Base-by-base conservation (phyloP, 2,113 vertebrate species). In the Poecilia latipinna region DNA sequence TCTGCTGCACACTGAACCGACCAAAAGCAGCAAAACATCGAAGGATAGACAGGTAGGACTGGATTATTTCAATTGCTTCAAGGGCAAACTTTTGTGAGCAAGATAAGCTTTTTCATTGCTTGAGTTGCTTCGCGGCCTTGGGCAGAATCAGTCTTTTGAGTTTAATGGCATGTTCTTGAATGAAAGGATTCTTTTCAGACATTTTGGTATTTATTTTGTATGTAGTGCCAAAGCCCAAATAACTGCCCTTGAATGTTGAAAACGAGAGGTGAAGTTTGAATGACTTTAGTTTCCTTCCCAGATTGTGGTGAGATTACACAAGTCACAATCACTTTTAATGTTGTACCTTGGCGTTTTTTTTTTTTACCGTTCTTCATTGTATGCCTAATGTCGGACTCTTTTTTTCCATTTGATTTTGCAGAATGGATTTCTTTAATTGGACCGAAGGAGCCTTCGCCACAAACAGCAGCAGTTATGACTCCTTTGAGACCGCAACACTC, bases 341-440 rank as follows among this genome's bases (percentile, higher is more conserved):
- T 12, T 32, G 61, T 17, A 15, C 15, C 31, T 32, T 72, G 61
- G 29, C 32, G 8, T 54, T 77, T 63, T 68, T 66, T 54, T 77
- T 63, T 68, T 66, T 11, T 26, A 26, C 42, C 12, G 19, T 26
- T 67, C 3, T 35, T 48, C 17, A 19, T 35, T 57, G 69, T 62
- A 13, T 83, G 33, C 82, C 54, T 86, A 68, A 88, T 61, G 28
- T 6, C 22, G 64, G 63, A n/a, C 28, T 62, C 12, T 72, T 64
- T 37, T 33, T 75, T 54, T 80, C 19, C 24, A 2, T 72, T 82
- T 31, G 74, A 12, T 60, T 44, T 73, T 84, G 54, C 88, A 96
- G 94, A 86, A 99, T 99, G 98, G 96, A 96, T 95, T 94, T 96
- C 83, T 89, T 92, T 88, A 99, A 98, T 79, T 93, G 90, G 75